These are phyloP conservation scores for Aplocera efformata DNA, from an alignment of 2,888 invertebrate species.

Conservation along the genomic window DNA sequence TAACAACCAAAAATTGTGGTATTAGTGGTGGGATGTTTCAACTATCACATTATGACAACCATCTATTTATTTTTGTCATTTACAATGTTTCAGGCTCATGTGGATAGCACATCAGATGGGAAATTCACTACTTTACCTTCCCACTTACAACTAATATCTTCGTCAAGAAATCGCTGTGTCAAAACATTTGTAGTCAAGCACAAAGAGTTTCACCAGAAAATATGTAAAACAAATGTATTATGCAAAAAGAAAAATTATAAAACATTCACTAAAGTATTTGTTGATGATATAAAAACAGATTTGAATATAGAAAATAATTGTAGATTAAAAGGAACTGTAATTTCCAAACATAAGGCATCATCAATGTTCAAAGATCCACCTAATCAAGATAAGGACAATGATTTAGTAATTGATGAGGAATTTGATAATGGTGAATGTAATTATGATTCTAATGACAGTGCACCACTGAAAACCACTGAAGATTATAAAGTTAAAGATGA, in stretches of 20 bases:
- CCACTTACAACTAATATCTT: conserved; percentile 8
- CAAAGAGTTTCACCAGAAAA: background rate
- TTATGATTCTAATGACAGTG: conserved; percentile 2
- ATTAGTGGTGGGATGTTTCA: no score
- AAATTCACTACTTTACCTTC: background rate
- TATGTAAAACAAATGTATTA: background rate
- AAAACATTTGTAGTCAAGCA: conserved; percentile 12
- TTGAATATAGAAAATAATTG: conserved; percentile 6
- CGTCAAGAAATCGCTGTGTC: conserved; percentile 1
- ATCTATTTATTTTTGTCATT: no score
- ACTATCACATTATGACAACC: no score
- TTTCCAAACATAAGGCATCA: background rate
- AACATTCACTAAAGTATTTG: conserved; percentile 8
- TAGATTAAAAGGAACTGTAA: conserved; percentile 11
- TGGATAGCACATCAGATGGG: background rate
- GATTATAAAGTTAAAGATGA: background rate
- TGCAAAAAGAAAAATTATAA: conserved; percentile 4
- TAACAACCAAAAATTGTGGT: no score
- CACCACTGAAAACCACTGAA: background rate
- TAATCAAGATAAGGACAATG: conserved; percentile 9
- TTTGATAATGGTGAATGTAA: conserved; percentile 5
- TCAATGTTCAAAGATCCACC: conserved; percentile 4
- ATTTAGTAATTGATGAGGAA: conserved; percentile 12
- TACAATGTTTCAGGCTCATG: conserved; percentile 2
- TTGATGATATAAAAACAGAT: conserved; percentile 9